These are phyloP conservation scores for Agrotis ipsilon DNA, from an alignment of 2,888 invertebrate species.

Conservation along the genomic window DNA sequence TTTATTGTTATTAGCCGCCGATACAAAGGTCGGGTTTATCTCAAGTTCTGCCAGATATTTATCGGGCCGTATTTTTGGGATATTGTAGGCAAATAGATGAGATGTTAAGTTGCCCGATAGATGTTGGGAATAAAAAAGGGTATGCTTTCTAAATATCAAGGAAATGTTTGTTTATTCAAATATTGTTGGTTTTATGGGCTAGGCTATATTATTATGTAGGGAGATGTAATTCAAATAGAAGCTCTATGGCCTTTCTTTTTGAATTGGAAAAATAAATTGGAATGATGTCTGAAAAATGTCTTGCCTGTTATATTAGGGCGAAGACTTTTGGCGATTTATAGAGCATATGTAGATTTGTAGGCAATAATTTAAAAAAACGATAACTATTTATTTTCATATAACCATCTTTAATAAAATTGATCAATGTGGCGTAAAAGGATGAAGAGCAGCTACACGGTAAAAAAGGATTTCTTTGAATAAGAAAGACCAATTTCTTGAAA, in stretches of 20 bases:
- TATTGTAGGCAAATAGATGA: constrained; percentile 37
- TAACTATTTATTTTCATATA: background rate
- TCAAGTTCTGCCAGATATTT: constrained; percentile 32
- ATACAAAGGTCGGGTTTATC: constrained; percentile 47
- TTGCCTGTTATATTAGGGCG: background rate
- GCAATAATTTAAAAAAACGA: background rate
- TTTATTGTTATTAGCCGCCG: constrained; percentile 58
- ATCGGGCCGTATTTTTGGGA: constrained; percentile 17
- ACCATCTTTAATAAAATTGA: background rate
- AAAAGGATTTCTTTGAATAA: too few relatives aligned
- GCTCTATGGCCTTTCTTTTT: too few relatives aligned
- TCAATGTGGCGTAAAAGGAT: background rate
- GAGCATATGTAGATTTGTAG: background rate
- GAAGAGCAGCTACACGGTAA: background rate
- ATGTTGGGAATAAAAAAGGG: constrained; percentile 9
- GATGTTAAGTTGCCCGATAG: constrained; percentile 4
- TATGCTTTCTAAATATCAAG: background rate
- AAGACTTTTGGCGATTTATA: background rate
- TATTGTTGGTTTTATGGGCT: background rate
- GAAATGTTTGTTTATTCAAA: background rate
- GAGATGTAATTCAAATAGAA: too few relatives aligned
- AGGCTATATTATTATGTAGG: too few relatives aligned
- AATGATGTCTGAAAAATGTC: background rate
- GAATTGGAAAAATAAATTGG: too few relatives aligned
- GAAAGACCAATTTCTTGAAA: too few relatives aligned